Conservation (phyloP, 1,140 invertebrate species). For the Temnothorax longispinosus region DNA sequence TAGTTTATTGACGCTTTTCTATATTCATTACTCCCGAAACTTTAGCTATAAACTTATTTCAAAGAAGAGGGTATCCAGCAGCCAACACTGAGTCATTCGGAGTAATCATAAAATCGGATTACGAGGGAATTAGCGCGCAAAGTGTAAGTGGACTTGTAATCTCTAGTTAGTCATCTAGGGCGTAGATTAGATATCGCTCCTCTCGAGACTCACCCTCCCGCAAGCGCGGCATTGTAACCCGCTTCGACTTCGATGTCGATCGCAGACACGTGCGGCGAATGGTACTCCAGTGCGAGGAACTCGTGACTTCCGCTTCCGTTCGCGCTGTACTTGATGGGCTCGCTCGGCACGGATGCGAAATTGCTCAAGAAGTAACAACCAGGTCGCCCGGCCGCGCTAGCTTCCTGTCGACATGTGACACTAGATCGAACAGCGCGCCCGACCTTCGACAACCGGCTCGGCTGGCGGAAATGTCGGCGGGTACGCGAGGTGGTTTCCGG, state of each 20-base stretch:
- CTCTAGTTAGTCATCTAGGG: neutral
- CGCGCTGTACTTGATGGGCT: slow-evolving; percentile 80
- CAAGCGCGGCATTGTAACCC: slow-evolving; percentile 83
- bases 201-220: slow-evolving; percentile 75
- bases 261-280: slow-evolving; percentile 78
- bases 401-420: slow-evolving; percentile 75
- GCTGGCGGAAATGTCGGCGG: slow-evolving; percentile 53
- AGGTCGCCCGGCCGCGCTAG: slow-evolving; percentile 77
- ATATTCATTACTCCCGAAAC: neutral
- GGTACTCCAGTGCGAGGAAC: slow-evolving; percentile 81
- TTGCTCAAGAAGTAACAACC: slow-evolving; percentile 86
- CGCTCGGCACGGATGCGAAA: slow-evolving; percentile 81
- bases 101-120: neutral
- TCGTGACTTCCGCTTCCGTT: slow-evolving; percentile 79
- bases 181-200: slow-evolving; percentile 52
- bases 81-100: neutral
- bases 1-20: neutral
- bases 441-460: slow-evolving; percentile 53
- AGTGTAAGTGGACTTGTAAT: slow-evolving; percentile 27
- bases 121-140: slow-evolving; percentile 21
- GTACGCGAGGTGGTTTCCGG: slow-evolving; percentile 32
- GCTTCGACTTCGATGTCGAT: slow-evolving; percentile 83
- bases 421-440: slow-evolving; percentile 62
- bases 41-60: neutral
- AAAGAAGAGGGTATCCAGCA: neutral